These are phyloP conservation scores for Acrossocheilus wenchowensis DNA, from an alignment of 2,797 vertebrate species.

Conservation along the genomic window DNA sequence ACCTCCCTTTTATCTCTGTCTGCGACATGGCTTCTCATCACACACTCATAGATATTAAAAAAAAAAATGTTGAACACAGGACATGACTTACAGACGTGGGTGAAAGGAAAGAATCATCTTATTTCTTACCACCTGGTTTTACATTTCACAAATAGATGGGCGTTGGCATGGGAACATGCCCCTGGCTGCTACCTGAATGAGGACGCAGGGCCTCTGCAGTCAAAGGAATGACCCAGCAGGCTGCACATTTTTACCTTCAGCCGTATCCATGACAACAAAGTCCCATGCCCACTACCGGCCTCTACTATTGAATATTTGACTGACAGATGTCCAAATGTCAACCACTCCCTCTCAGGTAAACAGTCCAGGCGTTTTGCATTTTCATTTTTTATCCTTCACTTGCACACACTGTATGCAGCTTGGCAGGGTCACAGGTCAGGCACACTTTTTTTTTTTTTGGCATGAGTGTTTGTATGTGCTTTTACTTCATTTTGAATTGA, in stretches of 20 bases:
- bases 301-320: slow-evolving; percentile 55
- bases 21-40: background rate
- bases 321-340: slow-evolving; percentile 61
- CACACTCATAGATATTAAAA: background rate
- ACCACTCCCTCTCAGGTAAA: slow-evolving; percentile 47
- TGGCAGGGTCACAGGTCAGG: slow-evolving; percentile 27
- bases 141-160: slow-evolving; percentile 45
- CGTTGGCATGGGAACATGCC: slow-evolving; percentile 49
- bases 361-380: slow-evolving; percentile 25
- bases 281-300: slow-evolving; percentile 41
- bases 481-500: slow-evolving; percentile 48
- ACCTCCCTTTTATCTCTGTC: background rate
- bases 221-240: slow-evolving; percentile 55
- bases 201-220: slow-evolving; percentile 38
- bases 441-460: background rate
- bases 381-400: slow-evolving; percentile 19
- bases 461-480: slow-evolving; percentile 32
- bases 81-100: slow-evolving; percentile 16
- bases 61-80: background rate
- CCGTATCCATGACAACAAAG: slow-evolving; percentile 55
- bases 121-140: slow-evolving; percentile 48
- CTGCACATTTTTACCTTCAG: slow-evolving; percentile 47
- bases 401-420: background rate
- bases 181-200: slow-evolving; percentile 44
- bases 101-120: slow-evolving; percentile 17